Percentiles rank a stretch among this genome's conserved stretches.
Conservation (phyloP, 2,113 vertebrate species). For the Puffinus mauretanicus region DNA sequence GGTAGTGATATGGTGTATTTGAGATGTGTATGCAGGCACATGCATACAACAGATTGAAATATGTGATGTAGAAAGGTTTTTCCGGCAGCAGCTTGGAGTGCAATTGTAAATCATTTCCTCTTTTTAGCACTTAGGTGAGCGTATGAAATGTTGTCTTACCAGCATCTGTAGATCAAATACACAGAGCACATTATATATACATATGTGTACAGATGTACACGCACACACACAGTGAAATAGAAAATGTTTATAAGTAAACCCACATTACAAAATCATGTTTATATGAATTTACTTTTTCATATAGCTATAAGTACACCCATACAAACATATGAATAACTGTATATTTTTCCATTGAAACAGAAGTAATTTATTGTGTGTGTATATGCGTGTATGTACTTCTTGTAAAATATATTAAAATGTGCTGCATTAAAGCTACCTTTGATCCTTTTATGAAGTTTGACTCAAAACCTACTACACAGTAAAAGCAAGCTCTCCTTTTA, state of each 20-base stretch:
- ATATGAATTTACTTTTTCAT: background rate
- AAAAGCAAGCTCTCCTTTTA: background rate
- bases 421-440: background rate
- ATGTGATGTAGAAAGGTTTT: constrained; percentile 18
- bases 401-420: background rate
- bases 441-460: background rate
- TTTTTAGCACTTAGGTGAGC: background rate
- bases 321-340: background rate
- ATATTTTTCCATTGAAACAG: background rate
- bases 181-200: background rate
- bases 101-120: constrained; percentile 27
- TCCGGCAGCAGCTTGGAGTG: background rate
- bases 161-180: background rate
- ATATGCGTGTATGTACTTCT: background rate
- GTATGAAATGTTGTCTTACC: background rate
- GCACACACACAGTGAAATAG: background rate
- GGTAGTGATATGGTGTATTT: background rate
- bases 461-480: background rate
- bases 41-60: constrained; percentile 17
- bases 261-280: background rate
- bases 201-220: background rate
- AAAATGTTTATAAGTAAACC: background rate
- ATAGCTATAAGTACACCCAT: background rate
- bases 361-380: background rate
- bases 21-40: background rate